Evolutionary conservation across 1,140 invertebrate genomes (phyloP).

Genomic region (Lepidurus arcticus): DNA sequence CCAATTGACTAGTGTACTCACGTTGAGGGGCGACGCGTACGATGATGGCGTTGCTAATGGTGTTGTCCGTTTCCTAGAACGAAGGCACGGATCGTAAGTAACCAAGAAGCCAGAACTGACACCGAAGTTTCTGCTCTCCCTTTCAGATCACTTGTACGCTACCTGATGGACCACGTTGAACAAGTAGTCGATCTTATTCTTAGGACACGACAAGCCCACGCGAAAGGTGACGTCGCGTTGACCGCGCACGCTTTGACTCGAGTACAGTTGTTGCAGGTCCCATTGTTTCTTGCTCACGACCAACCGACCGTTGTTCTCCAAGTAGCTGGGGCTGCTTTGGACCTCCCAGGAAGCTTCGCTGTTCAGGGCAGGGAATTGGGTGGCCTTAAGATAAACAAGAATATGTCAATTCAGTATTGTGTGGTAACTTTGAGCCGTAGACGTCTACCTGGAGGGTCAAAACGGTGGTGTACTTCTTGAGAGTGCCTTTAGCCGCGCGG

Average conservation of each 20-base stretch:
- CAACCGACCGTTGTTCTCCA: constrained; percentile 39
- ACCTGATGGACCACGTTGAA: constrained; percentile 35
- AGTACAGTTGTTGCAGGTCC: constrained; percentile 37
- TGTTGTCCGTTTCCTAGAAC: constrained; percentile 7
- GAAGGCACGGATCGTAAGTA: not conserved
- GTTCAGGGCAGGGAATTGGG: constrained; percentile 39
- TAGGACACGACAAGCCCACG: constrained; percentile 32
- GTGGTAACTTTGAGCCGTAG: not conserved
- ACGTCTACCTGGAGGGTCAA: not conserved
- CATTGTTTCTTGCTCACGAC: constrained; percentile 37
- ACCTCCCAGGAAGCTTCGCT: constrained; percentile 40
- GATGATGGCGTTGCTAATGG: not conserved
- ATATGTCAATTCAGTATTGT: not conserved
- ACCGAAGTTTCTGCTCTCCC: not conserved
- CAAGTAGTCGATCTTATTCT: constrained; percentile 38
- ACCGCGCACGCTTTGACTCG: constrained; percentile 33
- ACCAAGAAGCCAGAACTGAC: not conserved
- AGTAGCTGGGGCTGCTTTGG: constrained; percentile 39
- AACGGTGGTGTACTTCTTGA: constrained; percentile 37
- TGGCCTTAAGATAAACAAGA: constrained; percentile 32
- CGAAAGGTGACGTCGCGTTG: constrained; percentile 37
- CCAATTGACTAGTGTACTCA: constrained; percentile 29
- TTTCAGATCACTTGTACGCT: not conserved
- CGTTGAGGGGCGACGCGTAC: constrained; percentile 1
- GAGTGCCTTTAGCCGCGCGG: constrained; percentile 36